phyloP scores from a whole-genome alignment of 2,888 invertebrate genomes.

The Romanomermis culicivorax region DNA sequence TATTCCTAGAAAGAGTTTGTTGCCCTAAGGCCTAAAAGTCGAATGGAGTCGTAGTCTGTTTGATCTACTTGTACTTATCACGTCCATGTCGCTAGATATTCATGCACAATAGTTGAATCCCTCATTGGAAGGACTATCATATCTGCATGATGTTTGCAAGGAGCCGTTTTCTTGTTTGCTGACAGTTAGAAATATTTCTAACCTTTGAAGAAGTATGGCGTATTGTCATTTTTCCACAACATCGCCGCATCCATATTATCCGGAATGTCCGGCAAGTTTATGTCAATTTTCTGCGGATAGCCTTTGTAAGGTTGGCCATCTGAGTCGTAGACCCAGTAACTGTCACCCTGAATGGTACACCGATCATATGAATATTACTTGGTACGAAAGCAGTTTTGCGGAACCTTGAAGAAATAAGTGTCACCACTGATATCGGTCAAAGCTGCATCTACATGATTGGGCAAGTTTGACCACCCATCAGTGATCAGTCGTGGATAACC shows the following conservation, averaged over 20 bases:
- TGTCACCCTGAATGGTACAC: constrained; percentile 37
- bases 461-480: constrained; percentile 40
- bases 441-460: constrained; percentile 71
- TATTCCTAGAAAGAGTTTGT: too few species aligned
- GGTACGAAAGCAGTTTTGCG: neutral
- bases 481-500: constrained; percentile 68
- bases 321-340: constrained; percentile 67
- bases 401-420: constrained; percentile 83
- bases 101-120: too few species aligned
- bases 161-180: too few species aligned
- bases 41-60: too few species aligned
- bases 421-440: constrained; percentile 64
- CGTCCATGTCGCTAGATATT: too few species aligned
- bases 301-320: constrained; percentile 59
- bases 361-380: neutral
- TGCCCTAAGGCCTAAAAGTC: too few species aligned
- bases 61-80: too few species aligned
- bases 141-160: too few species aligned
- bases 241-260: constrained; percentile 77
- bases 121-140: too few species aligned
- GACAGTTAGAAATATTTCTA: too few species aligned
- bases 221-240: constrained; percentile 89
- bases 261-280: constrained; percentile 82
- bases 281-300: constrained; percentile 73
- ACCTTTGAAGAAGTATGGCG: constrained; percentile 88